Percentiles rank a stretch among this genome's conserved stretches.
Conservation (phyloP, 1,140 invertebrate species). For the Zophobas morio region DNA sequence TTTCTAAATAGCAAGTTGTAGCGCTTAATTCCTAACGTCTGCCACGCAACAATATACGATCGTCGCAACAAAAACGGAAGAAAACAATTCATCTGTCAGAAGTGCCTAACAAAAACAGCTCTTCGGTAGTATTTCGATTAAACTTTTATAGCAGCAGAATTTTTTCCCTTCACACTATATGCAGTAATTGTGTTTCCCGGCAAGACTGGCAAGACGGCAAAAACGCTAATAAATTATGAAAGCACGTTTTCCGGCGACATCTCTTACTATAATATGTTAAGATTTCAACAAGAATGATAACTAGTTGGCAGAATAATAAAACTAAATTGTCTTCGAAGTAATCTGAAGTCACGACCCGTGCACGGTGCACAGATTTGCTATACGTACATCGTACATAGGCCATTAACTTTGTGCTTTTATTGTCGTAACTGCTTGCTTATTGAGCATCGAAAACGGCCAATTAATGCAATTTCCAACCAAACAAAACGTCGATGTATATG, state of each 20-base stretch:
- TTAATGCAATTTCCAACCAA: constrained; percentile 32
- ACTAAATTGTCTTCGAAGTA: constrained; percentile 20
- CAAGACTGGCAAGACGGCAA: not conserved
- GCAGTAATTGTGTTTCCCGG: not conserved
- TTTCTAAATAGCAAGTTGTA: no score
- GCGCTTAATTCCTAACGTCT: no score
- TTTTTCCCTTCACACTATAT: not conserved
- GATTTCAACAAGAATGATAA: constrained; percentile 19
- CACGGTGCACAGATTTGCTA: constrained; percentile 29
- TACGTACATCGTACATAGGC: constrained; percentile 27
- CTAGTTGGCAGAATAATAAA: constrained; percentile 2
- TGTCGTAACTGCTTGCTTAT: constrained; percentile 24
- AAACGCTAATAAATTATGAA: constrained; percentile 6
- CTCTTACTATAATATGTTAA: constrained; percentile 12
- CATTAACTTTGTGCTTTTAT: constrained; percentile 42
- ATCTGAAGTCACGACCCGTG: constrained; percentile 27
- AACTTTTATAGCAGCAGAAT: not conserved
- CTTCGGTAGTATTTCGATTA: constrained; percentile 2
- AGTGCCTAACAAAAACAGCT: not conserved
- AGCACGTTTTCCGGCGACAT: constrained; percentile 7
- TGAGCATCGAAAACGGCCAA: constrained; percentile 18
- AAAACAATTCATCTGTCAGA: constrained; percentile 3
- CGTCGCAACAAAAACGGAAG: not conserved
- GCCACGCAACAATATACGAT: not conserved
- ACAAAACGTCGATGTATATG: constrained; percentile 15